phyloP scores from a whole-genome alignment of 2,113 vertebrate genomes.

The Chloropsis hardwickii region DNA sequence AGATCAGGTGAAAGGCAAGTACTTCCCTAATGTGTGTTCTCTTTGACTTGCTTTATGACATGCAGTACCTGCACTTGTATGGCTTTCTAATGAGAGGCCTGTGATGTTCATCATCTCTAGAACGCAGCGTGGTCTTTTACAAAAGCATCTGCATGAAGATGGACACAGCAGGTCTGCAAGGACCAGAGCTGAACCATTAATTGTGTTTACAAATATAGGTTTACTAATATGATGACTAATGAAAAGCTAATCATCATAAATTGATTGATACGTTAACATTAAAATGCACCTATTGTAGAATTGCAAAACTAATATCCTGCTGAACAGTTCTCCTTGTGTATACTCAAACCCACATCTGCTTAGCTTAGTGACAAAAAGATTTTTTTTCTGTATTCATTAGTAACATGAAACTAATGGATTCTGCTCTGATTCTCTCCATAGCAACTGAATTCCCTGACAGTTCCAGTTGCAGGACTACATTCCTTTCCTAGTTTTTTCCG shows the following conservation, averaged over 20 bases:
- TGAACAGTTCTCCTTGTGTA: neutral
- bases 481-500: neutral
- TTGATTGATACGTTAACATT: neutral
- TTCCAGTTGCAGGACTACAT: neutral
- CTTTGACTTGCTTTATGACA: neutral
- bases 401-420: constrained; percentile 45
- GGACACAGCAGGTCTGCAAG: neutral
- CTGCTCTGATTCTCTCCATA: constrained; percentile 50
- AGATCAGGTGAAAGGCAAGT: neutral
- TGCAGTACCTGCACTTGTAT: neutral
- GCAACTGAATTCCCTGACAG: constrained; percentile 40
- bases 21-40: neutral
- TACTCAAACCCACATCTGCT: constrained; percentile 6
- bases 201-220: neutral
- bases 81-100: neutral
- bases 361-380: constrained; percentile 17
- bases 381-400: constrained; percentile 22
- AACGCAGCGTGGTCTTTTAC: neutral
- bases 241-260: neutral
- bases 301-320: neutral
- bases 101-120: neutral
- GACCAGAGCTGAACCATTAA: neutral
- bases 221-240: neutral
- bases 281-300: neutral
- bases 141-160: neutral